Evolutionary conservation across 2,113 vertebrate species (phyloP).

Genomic region (Pteronura brasiliensis): DNA sequence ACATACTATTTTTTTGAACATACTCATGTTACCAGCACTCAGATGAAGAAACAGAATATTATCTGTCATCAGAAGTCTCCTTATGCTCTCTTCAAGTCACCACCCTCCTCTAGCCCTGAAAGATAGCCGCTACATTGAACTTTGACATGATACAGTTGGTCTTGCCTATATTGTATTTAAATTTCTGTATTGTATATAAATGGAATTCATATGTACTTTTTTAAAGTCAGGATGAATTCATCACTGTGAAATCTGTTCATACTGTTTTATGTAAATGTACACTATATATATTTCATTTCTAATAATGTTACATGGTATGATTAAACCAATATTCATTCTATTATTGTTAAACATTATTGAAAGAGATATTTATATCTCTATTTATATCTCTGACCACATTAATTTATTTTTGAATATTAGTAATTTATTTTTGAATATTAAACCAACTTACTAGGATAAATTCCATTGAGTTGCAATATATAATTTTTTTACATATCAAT

Average conservation of each 20-base stretch:
- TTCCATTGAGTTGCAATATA: background rate
- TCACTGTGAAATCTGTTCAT: background rate
- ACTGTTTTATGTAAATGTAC: background rate
- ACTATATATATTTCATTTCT: background rate
- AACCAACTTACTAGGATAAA: background rate
- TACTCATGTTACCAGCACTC: background rate
- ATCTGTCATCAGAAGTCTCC: background rate
- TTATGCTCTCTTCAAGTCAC: background rate
- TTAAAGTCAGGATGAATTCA: background rate
- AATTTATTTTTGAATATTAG: background rate
- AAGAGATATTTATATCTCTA: background rate
- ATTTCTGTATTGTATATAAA: background rate
- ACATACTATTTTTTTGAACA: background rate
- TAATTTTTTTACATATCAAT: background rate
- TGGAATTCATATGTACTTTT: background rate
- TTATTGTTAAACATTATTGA: background rate
- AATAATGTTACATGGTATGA: background rate
- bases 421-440: background rate
- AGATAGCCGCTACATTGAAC: background rate
- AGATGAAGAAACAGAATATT: background rate
- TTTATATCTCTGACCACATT: background rate
- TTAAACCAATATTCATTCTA: background rate
- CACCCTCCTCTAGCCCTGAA: background rate
- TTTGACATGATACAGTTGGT: background rate
- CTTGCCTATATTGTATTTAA: background rate